Base-by-base conservation (phyloP, 2,888 invertebrate species). In the Aelia acuminata region DNA sequence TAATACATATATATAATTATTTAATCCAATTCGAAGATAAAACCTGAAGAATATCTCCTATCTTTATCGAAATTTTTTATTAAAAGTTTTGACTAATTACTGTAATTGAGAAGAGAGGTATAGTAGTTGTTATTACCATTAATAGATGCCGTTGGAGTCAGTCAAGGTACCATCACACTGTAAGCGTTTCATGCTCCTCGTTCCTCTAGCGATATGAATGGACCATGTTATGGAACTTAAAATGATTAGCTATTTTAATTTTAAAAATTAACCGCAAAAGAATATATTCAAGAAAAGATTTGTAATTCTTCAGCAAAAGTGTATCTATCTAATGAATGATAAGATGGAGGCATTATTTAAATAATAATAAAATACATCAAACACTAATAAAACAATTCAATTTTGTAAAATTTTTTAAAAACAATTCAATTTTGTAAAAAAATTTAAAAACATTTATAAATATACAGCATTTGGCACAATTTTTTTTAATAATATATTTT, bases 111-210 rank as follows among this genome's bases (percentile, higher is more conserved):
- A 47, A 80, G 22, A 75, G 18, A 80, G 80, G 80, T 43, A 80
- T 47, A 80, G 80, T 43, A 80, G 80, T 80, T 10, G n/a, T 26
- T 57, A 47, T 43, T 47, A 80, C 8, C 43, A 15, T 43, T 80
- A 80, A 80, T 80, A 80, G 39, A 80, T 80, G 80, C 80, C 80
- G 15, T 80, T 80, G 80, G 43, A 80, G n/a, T 80, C 80, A 80
- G 80, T 80, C 80, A 47, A 80, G 43, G 39, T 80, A 80, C 31
- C 43, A 43, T 47, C 80, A 43, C 80, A 80, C 80, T 80, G 80
- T 80, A 80, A 80, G 75, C 80, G 80, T 80, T n/a, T n/a, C 43
- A 80, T 80, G 80, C 80, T 80, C 43, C 10, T 80, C 43, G 13
- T 26, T 57, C 2, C 22, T 10, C 43, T 43, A 39, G 18, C 7